Percentiles rank a stretch among this genome's conserved stretches.
Evolutionary conservation across 2,888 invertebrate species (phyloP).

Genomic region (Odiellus spinosus): DNA sequence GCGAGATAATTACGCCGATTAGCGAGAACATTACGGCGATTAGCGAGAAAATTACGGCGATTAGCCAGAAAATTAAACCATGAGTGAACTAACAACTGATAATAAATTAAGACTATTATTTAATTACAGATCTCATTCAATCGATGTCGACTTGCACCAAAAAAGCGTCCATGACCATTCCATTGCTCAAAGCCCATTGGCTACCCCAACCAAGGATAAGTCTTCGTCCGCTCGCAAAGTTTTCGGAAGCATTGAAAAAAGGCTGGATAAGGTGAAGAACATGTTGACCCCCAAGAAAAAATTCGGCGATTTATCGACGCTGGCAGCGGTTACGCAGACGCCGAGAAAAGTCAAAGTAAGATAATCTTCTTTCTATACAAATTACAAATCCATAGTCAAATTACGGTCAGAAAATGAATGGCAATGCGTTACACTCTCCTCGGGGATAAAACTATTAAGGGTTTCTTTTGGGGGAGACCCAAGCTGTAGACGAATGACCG

Average conservation of each 20-base stretch:
- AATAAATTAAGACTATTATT: no score
- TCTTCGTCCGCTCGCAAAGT: constrained; percentile 40
- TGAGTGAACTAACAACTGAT: no score
- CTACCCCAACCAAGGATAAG: constrained; percentile 25
- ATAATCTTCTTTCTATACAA: neutral
- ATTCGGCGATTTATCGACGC: constrained; percentile 19
- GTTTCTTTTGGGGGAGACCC: no score
- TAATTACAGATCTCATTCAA: constrained; percentile 5
- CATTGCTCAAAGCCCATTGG: constrained; percentile 1
- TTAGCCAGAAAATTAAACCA: no score
- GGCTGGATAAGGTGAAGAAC: constrained; percentile 46
- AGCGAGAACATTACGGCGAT: no score
- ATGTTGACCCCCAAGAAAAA: constrained; percentile 49
- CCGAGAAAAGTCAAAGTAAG: constrained; percentile 32
- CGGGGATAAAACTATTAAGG: no score
- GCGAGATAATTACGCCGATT: no score
- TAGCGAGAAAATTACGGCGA: no score
- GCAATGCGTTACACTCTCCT: no score
- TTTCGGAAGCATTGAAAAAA: constrained; percentile 51
- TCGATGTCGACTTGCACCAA: constrained; percentile 12
- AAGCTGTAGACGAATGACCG: no score
- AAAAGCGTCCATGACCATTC: constrained; percentile 3
- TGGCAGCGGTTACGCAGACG: constrained; percentile 19
- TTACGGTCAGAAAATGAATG: no score
- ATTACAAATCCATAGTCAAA: neutral